A percentile compares a stretch with the other conserved stretches of the same genome.
Evolutionary conservation across 2,113 vertebrate species (phyloP).

Genomic region (Corythoichthys haematopterus): DNA sequence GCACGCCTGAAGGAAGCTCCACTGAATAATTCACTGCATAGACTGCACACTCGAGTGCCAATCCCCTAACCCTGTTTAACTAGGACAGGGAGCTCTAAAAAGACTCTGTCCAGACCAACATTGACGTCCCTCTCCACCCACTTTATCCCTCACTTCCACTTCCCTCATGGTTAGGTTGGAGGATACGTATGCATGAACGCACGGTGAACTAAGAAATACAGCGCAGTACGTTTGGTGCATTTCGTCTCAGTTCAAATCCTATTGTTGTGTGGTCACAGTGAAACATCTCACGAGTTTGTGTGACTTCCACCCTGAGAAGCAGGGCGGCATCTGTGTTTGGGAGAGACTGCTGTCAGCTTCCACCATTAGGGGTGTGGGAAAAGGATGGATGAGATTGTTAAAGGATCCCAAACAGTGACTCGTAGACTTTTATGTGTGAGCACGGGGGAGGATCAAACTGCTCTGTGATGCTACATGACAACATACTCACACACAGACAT

Average conservation of each 20-base stretch:
- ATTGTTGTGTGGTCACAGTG: slow-evolving; percentile 9
- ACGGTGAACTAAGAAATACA: slow-evolving; percentile 10
- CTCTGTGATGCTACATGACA: slow-evolving; percentile 30
- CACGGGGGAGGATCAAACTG: slow-evolving; percentile 53
- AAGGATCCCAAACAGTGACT: slow-evolving; percentile 56
- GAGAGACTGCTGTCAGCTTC: slow-evolving; percentile 38
- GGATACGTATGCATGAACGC: slow-evolving; percentile 20
- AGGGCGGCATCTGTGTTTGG: slow-evolving; percentile 7
- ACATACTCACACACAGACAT: slow-evolving; percentile 21
- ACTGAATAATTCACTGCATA: slow-evolving; percentile 66
- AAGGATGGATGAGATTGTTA: slow-evolving; percentile 53
- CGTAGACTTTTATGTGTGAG: slow-evolving; percentile 56
- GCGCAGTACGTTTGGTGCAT: slow-evolving; percentile 31
- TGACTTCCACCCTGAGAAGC: background rate
- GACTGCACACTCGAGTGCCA: slow-evolving; percentile 46
- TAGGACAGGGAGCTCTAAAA: slow-evolving; percentile 54
- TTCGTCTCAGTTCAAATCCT: slow-evolving; percentile 26
- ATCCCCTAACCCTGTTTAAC: slow-evolving; percentile 45
- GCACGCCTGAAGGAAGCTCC: slow-evolving; percentile 48
- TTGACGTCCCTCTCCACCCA: slow-evolving; percentile 25
- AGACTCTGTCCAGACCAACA: slow-evolving; percentile 23
- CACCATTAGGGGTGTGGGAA: slow-evolving; percentile 27
- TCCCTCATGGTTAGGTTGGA: slow-evolving; percentile 2
- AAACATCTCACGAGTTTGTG: slow-evolving; percentile 5
- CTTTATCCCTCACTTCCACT: slow-evolving; percentile 10